Evolutionary conservation across 2,888 invertebrate genomes (phyloP).

Genomic region (Drosophila atroscutellata): DNA sequence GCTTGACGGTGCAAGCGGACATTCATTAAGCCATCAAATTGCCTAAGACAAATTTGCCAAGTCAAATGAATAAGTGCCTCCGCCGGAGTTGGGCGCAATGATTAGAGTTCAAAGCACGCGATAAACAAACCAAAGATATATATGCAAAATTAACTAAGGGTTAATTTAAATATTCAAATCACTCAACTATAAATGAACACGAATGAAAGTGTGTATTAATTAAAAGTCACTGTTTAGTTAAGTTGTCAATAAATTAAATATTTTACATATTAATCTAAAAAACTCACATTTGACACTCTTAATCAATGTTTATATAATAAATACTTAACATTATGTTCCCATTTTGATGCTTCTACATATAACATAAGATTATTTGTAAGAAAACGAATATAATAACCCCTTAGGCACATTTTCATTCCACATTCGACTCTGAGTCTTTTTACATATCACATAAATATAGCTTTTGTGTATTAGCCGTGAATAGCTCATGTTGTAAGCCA

Average conservation of each 20-base stretch:
- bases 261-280: not conserved
- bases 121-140: slow-evolving; percentile 14
- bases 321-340: not conserved
- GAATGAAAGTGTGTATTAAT: not conserved
- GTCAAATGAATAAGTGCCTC: slow-evolving; percentile 74
- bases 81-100: slow-evolving; percentile 7
- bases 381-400: not conserved
- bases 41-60: slow-evolving; percentile 75
- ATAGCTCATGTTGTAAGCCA: not conserved
- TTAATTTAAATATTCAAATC: slow-evolving; percentile 2
- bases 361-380: not conserved
- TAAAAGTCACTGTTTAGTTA: not conserved
- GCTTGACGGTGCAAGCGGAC: slow-evolving; percentile 66
- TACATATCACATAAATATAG: not conserved
- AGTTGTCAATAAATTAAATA: not conserved
- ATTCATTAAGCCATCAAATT: slow-evolving; percentile 81
- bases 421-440: not conserved
- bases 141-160: slow-evolving; percentile 17
- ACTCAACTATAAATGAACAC: not conserved
- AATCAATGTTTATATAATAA: not conserved
- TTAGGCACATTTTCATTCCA: not conserved
- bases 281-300: not conserved
- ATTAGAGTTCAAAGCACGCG: slow-evolving; percentile 34
- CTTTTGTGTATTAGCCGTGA: not conserved
- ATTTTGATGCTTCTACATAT: not conserved